phyloP scores from a whole-genome alignment of 2,888 invertebrate species.

The Antitype chi region DNA sequence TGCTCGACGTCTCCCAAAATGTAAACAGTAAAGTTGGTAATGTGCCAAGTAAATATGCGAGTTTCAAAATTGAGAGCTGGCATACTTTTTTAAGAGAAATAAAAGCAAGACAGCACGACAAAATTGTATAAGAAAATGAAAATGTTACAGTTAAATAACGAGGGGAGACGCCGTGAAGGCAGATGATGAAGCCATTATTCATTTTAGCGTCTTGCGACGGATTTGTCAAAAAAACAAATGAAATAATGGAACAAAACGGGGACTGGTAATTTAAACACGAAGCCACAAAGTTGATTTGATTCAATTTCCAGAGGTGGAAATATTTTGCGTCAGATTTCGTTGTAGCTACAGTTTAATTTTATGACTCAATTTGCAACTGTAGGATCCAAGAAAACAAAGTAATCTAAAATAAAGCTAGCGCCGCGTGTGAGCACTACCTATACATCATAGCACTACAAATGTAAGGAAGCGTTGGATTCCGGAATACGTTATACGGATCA shows the following conservation, averaged over 20 bases:
- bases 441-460: conserved; percentile 17
- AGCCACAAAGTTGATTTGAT: conserved; percentile 22
- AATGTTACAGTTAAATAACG: conserved; percentile 28
- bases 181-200: conserved; percentile 20
- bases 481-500: not conserved
- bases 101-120: conserved; percentile 15
- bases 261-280: conserved; percentile 19
- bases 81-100: conserved; percentile 12
- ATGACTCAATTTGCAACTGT: not conserved
- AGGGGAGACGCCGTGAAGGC: conserved; percentile 22
- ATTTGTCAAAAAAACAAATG: conserved; percentile 18
- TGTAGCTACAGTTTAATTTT: not conserved
- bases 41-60: conserved; percentile 10
- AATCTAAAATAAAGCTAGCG: not conserved
- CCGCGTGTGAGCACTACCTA: not conserved
- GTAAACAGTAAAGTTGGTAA: not conserved
- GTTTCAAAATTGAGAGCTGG: not conserved
- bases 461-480: not conserved
- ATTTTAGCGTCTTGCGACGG: not conserved
- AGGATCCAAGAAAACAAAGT: conserved; percentile 1
- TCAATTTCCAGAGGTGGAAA: not conserved
- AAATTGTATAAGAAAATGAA: conserved; percentile 26
- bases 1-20: not conserved
- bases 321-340: not conserved
- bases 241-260: conserved; percentile 8